Evolutionary conservation across 2,113 vertebrate species (phyloP), one percentile per base, ranked within the genome.

Genomic region (Manacus vitellinus): DNA sequence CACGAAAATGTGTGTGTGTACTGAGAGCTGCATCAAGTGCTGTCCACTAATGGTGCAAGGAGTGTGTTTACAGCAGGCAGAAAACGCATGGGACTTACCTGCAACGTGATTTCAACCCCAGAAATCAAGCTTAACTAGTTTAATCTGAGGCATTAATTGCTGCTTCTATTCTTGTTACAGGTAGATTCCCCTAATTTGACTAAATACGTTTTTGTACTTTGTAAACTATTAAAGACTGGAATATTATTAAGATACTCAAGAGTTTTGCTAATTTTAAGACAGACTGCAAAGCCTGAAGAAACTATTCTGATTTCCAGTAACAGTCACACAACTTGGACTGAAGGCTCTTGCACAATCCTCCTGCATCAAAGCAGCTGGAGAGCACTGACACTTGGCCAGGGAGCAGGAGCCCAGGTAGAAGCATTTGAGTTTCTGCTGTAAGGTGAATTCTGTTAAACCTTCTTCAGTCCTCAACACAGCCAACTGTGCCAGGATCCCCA

Each of bases 121-220:
- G 77, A 95, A 96, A 91, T 81, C 88, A 93, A 94, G 92, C 44
- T 70, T 52, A 88, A 89, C 91, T 68, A 81, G 88, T 95, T 94
- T 92, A 91, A 95, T 85, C 66, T 85, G 19, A 91, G 58, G 56
- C 61, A 88, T 92, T 93, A 95, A 96, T 86, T 86, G 94, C 68
- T 89, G 78, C 59, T 85, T 91, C 88, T 92, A 43, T 88, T 85
- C 54, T 66, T 58, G 54, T 76, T 67, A 72, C 44, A 92, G 68
- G 61, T 14, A 84, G 51, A 63, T 65, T 83, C 88, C 65, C 79
- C 85, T 90, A 49, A 86, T 77, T 83, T 84, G 63, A 90, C 79
- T 88, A 86, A 90, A 52, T 41, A 35, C 0, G 1, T 47, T 89
- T 94, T 85, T 33, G 6, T 59, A 59, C 66, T 86, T 47, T n/a